Evolutionary conservation across 53 echinoderm and acorn worm genomes (phyloP).

Genomic region (Luidia sarsii): DNA sequence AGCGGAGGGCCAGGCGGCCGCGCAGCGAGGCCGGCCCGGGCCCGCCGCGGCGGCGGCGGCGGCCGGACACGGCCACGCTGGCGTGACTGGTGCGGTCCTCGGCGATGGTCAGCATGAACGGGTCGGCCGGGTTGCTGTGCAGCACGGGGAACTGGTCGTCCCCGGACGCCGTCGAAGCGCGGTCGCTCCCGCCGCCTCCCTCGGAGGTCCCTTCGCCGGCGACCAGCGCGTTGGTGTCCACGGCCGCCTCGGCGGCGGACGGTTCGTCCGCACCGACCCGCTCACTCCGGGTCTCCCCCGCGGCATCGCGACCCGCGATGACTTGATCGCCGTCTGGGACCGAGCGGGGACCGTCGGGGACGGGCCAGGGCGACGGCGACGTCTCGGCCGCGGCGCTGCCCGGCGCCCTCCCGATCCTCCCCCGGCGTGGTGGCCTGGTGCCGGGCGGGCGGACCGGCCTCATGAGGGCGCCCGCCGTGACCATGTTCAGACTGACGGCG

Average conservation of each 20-base stretch:
- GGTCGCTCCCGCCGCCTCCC: too few species aligned
- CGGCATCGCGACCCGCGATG: not conserved
- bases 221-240: not conserved
- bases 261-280: not conserved
- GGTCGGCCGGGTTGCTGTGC: not conserved
- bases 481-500: not conserved
- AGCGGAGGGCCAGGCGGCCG: not conserved
- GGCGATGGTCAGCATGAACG: conserved; percentile 1
- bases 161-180: not conserved
- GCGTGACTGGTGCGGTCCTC: conserved; percentile 1
- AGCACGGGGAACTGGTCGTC: not conserved
- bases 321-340: not conserved
- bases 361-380: not conserved
- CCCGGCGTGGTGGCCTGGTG: not conserved
- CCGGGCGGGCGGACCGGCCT: not conserved
- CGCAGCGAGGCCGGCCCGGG: not conserved
- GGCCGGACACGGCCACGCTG: not conserved
- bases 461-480: conserved; percentile 24
- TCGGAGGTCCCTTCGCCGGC: not conserved
- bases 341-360: not conserved
- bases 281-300: not conserved
- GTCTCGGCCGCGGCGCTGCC: not conserved
- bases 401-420: not conserved
- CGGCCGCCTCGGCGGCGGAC: not conserved
- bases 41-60: too few species aligned